These are phyloP conservation scores for Volucella bombylans DNA, from an alignment of 2,888 invertebrate species.

Conservation along the genomic window DNA sequence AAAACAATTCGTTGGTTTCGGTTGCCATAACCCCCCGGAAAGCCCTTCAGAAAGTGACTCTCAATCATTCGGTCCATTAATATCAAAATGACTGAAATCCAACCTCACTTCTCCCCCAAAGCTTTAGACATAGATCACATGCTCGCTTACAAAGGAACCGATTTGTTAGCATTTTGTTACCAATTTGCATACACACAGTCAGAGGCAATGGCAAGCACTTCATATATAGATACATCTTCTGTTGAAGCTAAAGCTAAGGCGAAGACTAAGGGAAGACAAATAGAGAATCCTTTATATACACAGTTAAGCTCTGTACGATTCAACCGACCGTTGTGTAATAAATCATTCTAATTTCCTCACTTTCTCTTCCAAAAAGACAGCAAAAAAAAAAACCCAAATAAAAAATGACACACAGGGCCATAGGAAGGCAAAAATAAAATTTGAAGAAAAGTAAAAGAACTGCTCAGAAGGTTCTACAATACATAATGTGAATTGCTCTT, in stretches of 20 bases:
- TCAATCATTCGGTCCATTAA: slow-evolving; percentile 51
- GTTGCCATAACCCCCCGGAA: neutral
- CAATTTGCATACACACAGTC: slow-evolving; percentile 59
- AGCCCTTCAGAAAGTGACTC: neutral
- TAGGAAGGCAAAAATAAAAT: neutral
- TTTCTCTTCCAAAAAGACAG: slow-evolving; percentile 11
- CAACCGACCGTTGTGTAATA: slow-evolving; percentile 60
- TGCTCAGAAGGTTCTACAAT: slow-evolving; percentile 42
- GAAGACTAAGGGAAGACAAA: slow-evolving; percentile 46
- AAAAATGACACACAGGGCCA: neutral
- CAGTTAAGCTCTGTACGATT: slow-evolving; percentile 31
- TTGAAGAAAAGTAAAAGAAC: slow-evolving; percentile 4
- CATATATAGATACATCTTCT: too few species aligned
- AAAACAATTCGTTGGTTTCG: too few species aligned
- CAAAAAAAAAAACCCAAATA: neutral
- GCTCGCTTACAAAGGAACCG: slow-evolving; percentile 33
- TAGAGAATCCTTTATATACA: slow-evolving; percentile 32
- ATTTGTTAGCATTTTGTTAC: slow-evolving; percentile 68
- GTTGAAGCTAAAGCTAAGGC: too few species aligned
- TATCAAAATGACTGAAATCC: slow-evolving; percentile 62
- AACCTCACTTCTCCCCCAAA: slow-evolving; percentile 3
- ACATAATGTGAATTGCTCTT: slow-evolving; percentile 27
- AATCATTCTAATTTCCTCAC: slow-evolving; percentile 68
- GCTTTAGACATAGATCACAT: slow-evolving; percentile 27
- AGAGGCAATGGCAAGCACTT: too few species aligned